Conservation (phyloP, 2,113 vertebrate species). For the Calypte anna region DNA sequence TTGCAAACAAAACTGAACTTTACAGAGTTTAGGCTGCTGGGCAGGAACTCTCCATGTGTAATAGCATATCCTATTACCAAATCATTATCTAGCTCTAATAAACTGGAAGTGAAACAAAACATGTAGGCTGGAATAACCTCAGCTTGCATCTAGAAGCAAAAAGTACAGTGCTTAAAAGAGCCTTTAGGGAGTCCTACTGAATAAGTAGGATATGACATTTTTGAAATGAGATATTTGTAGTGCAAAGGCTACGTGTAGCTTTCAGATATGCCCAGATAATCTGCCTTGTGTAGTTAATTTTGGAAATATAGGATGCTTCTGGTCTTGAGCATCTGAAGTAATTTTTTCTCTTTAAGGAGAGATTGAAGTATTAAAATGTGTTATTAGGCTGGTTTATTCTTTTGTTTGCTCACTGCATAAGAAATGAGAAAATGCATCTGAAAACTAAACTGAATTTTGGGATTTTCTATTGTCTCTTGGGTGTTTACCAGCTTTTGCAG, state of each 20-base stretch:
- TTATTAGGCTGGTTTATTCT: neutral
- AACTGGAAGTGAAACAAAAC: constrained; percentile 34
- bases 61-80: neutral
- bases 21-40: neutral
- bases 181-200: constrained; percentile 13
- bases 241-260: constrained; percentile 67
- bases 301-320: constrained; percentile 43
- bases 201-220: constrained; percentile 71
- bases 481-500: constrained; percentile 16
- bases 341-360: constrained; percentile 16
- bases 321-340: constrained; percentile 5
- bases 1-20: neutral
- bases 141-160: constrained; percentile 35
- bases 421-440: neutral
- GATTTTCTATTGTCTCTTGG: neutral
- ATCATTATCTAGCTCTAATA: neutral
- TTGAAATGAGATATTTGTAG: constrained; percentile 70
- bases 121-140: constrained; percentile 25
- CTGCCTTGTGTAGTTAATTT: constrained; percentile 58
- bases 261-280: constrained; percentile 64
- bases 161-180: constrained; percentile 66
- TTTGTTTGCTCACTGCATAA: neutral
- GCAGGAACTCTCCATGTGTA: neutral
- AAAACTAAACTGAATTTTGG: neutral
- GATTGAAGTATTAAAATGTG: constrained; percentile 13